Conservation (phyloP, 2,888 invertebrate genomes). For the Coelopa pilipes region DNA sequence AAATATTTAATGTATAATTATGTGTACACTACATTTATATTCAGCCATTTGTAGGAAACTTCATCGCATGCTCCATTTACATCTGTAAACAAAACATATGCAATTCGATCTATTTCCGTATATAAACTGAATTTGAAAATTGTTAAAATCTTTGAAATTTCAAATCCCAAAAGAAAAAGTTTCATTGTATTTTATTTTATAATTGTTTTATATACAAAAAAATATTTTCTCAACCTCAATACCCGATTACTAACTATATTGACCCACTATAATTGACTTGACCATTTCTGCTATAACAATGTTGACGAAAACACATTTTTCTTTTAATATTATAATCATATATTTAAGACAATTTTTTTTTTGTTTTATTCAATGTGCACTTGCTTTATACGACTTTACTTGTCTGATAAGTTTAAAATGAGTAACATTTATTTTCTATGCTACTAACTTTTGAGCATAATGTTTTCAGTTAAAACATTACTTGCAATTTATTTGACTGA, state of each 20-base stretch:
- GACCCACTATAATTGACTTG: not conserved
- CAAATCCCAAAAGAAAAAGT: slow-evolving; percentile 16
- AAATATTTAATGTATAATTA: too few species aligned
- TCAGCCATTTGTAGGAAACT: not conserved
- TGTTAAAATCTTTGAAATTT: slow-evolving; percentile 18
- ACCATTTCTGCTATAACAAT: not conserved
- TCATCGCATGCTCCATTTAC: slow-evolving; percentile 8
- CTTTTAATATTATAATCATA: slow-evolving; percentile 2
- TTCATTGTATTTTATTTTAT: slow-evolving; percentile 26
- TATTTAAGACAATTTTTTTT: slow-evolving; percentile 16
- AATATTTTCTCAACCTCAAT: slow-evolving; percentile 6
- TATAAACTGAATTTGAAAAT: slow-evolving; percentile 8
- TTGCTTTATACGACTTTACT: not conserved
- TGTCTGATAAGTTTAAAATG: slow-evolving; percentile 19
- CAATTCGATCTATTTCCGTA: slow-evolving; percentile 10
- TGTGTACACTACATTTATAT: too few species aligned
- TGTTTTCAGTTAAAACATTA: not conserved
- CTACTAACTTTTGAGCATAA: not conserved
- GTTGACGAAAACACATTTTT: not conserved
- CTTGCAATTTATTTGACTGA: not conserved
- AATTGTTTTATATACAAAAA: slow-evolving; percentile 20
- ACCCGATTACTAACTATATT: slow-evolving; percentile 1
- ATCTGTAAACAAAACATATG: slow-evolving; percentile 3
- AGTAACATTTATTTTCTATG: not conserved
- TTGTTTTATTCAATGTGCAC: not conserved